Evolutionary conservation across 2,113 vertebrate genomes (phyloP).

Genomic region (Engystomops pustulosus): DNA sequence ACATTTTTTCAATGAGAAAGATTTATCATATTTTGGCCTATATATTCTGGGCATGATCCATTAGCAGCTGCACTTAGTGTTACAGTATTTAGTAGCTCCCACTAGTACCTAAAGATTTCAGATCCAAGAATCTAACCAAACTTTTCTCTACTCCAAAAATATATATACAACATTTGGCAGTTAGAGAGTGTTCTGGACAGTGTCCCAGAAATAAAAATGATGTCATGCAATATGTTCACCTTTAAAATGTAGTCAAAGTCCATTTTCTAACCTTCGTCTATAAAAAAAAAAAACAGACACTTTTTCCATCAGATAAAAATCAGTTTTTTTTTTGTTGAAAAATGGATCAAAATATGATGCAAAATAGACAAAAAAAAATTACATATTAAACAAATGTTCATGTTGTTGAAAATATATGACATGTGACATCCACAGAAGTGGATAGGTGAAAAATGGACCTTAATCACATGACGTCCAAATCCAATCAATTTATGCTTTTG

Average conservation of each 20-base stretch:
- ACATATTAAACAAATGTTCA: too few relatives aligned
- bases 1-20: slow-evolving; percentile 14
- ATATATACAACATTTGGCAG: slow-evolving; percentile 44
- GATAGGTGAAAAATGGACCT: too few relatives aligned
- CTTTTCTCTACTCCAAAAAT: slow-evolving; percentile 1
- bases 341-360: too few relatives aligned
- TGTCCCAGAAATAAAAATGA: slow-evolving; percentile 50
- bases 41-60: slow-evolving; percentile 47
- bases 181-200: slow-evolving; percentile 52
- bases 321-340: too few relatives aligned
- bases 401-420: too few relatives aligned
- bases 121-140: slow-evolving; percentile 42
- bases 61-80: slow-evolving; percentile 53
- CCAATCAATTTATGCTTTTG: too few relatives aligned
- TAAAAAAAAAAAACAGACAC: too few relatives aligned
- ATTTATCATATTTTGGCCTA: slow-evolving; percentile 34
- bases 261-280: too few relatives aligned
- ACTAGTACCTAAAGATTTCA: slow-evolving; percentile 29
- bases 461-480: too few relatives aligned
- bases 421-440: too few relatives aligned
- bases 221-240: slow-evolving; percentile 39
- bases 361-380: too few relatives aligned
- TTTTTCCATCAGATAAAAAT: too few relatives aligned
- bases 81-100: slow-evolving; percentile 53
- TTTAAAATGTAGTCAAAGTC: slow-evolving; percentile 23